A percentile compares a stretch with the other conserved stretches of the same genome.
These are phyloP conservation scores for Alethe castanea DNA, from an alignment of 2,113 vertebrate genomes.

Conservation along the genomic window DNA sequence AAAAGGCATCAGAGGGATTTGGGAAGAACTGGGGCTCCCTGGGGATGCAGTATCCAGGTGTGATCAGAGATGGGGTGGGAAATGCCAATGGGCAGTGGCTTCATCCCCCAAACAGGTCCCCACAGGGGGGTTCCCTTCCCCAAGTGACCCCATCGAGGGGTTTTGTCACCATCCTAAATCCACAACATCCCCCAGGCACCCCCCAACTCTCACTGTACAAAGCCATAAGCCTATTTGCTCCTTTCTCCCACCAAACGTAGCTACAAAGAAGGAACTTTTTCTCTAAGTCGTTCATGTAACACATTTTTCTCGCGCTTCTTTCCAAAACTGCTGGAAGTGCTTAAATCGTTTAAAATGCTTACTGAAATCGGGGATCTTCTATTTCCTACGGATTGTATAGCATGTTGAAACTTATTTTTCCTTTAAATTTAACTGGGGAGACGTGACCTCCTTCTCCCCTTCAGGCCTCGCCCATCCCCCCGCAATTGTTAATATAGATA, in stretches of 20 bases:
- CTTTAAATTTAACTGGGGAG: background rate
- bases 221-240: background rate
- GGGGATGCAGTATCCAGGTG: background rate
- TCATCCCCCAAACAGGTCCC: rapidly evolving
- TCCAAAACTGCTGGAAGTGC: background rate
- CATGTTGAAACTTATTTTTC: background rate
- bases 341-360: background rate
- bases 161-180: background rate
- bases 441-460: background rate
- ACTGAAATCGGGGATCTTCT: rapidly evolving
- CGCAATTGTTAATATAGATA: slow-evolving; percentile 12
- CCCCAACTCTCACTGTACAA: background rate
- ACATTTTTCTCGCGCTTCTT: background rate
- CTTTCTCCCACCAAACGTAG: background rate
- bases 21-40: background rate
- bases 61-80: background rate
- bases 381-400: background rate
- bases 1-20: background rate
- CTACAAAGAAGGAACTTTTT: background rate
- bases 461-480: slow-evolving; percentile 2
- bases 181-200: background rate
- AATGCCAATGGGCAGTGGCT: background rate
- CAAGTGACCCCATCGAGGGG: background rate
- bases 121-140: background rate
- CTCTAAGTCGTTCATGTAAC: background rate